Evolutionary conservation across 2,797 vertebrate genomes (phyloP).

Genomic region (Sebastes vulpes): DNA sequence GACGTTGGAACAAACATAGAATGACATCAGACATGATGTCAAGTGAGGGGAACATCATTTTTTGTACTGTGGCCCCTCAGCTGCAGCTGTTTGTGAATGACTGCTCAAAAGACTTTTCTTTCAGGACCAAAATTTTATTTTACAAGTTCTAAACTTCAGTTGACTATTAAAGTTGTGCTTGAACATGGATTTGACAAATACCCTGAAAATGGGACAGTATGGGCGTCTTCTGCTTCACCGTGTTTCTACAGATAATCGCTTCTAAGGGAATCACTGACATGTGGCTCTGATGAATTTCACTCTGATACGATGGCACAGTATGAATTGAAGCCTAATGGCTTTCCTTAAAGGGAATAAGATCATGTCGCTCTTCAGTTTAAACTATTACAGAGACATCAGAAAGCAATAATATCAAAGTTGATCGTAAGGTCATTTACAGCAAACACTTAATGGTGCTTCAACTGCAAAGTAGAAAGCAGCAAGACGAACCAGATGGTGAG

Average conservation of each 20-base stretch:
- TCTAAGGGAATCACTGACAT: slow-evolving; percentile 10
- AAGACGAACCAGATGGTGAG: slow-evolving; percentile 11
- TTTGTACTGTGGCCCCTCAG: slow-evolving; percentile 7
- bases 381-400: slow-evolving; percentile 10
- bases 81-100: slow-evolving; percentile 5
- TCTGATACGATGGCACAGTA: slow-evolving; percentile 8
- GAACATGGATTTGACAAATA: slow-evolving; percentile 3
- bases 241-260: neutral
- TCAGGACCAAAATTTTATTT: neutral
- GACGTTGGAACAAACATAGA: slow-evolving; percentile 7
- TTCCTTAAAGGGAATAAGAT: slow-evolving; percentile 12
- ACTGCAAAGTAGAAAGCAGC: neutral
- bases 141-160: neutral
- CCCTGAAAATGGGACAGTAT: neutral
- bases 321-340: slow-evolving; percentile 27
- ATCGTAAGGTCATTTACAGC: neutral
- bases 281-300: slow-evolving; percentile 38
- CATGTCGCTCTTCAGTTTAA: neutral
- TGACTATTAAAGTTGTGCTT: neutral
- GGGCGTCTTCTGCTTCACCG: neutral
- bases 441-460: neutral
- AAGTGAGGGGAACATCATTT: slow-evolving; percentile 11
- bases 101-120: neutral
- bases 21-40: slow-evolving; percentile 21
- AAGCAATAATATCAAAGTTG: slow-evolving; percentile 17